Base-by-base conservation (phyloP, 2,888 invertebrate species). In the Acleris sparsana region DNA sequence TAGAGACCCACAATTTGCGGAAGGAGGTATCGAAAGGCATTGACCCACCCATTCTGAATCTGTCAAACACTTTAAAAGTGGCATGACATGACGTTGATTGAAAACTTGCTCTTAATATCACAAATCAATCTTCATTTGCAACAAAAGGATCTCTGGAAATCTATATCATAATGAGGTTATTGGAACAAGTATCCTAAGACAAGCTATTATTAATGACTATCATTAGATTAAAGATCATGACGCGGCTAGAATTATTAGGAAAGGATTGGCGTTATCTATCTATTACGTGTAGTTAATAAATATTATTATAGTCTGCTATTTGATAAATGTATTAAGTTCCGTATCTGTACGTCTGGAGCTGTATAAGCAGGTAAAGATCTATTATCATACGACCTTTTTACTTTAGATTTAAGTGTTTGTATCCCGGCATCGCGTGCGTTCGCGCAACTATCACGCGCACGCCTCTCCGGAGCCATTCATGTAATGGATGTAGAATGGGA, bases 401-500 rank as follows among this genome's bases (percentile, higher is more conserved):
- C 39, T 4, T 39, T 13, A 39, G 39, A 39, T 13, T 39, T 39
- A 11, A 39, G 39, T 39, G 9, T 39, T 13, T 39, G 39, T 39
- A 39, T 39, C 59, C 69, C 68, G 69, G 64, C 60, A 81, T 88
- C 78, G 88, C 86, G 87, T 89, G 89, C 71, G 71, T 69, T 71
- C 49, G 72, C 72, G 71, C 76, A 73, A 68, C 65, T 48, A 69
- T 80, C 87, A 85, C 82, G 80, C 82, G 80, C 77, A 62, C 68
- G 66, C 64, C 70, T 67, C 70, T 69, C 75, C 79, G 78, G 72
- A 80, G 77, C 77, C 80, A 79, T 78, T 80, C 80, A 77, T 73
- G 80, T 86, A 82, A 84, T 85, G 73, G 75, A 80, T 71, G 72
- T 76, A 75, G 77, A 84, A 82, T 79, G 75, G 81, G 80, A 88